phyloP scores from a whole-genome alignment of 2,888 invertebrate genomes.

The Chironomus tentans region DNA sequence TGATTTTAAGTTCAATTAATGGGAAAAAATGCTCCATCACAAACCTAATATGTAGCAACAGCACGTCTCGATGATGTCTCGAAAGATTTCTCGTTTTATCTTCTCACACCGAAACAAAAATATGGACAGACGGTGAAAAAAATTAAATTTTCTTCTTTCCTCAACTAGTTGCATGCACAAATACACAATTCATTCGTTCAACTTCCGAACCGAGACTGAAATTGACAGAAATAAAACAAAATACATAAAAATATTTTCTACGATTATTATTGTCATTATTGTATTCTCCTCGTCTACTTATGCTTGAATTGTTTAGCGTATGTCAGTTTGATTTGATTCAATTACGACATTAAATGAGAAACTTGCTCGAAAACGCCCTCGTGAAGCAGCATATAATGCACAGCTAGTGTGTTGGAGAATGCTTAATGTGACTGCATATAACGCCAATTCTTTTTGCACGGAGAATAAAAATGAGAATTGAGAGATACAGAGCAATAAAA shows the following conservation, averaged over 20 bases:
- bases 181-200: background rate
- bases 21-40: no score
- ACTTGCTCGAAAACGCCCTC: background rate
- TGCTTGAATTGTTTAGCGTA: slow-evolving; percentile 20
- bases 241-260: background rate
- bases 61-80: no score
- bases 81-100: no score
- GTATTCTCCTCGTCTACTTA: background rate
- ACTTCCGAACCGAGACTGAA: background rate
- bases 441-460: no score
- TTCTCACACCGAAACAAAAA: background rate
- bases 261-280: background rate
- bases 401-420: background rate
- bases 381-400: background rate
- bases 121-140: background rate
- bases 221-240: background rate
- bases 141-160: background rate
- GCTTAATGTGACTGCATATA: no score
- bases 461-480: background rate
- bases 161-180: background rate
- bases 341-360: background rate
- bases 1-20: no score
- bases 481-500: background rate
- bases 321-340: slow-evolving; percentile 24
- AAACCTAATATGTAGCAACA: no score